phyloP scores from a whole-genome alignment of 2,888 invertebrate species.

The Calephelis perditalis region DNA sequence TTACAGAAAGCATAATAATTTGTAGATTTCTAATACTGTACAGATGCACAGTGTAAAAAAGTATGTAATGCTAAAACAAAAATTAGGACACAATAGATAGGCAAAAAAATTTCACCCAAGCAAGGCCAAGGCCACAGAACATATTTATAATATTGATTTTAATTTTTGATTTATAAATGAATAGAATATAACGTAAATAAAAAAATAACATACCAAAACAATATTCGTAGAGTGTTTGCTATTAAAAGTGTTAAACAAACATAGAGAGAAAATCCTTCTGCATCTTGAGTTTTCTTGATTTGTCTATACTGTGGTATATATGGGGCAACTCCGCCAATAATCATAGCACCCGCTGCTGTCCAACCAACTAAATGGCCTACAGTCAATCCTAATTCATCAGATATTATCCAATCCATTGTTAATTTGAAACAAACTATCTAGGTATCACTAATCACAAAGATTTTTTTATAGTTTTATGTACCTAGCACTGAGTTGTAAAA shows the following conservation, averaged over 20 bases:
- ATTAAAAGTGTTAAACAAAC: constrained; percentile 96
- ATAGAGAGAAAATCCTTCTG: constrained; percentile 97
- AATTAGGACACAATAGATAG: too few species aligned
- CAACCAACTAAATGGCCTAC: constrained; percentile 87
- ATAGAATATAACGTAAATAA: too few species aligned
- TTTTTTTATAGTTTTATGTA: neutral
- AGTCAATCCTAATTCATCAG: constrained; percentile 85
- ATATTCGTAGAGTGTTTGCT: constrained; percentile 97
- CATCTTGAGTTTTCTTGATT: constrained; percentile 93
- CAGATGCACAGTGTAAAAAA: too few species aligned
- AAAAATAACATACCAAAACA: constrained; percentile 92
- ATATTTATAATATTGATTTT: too few species aligned
- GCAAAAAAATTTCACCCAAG: too few species aligned
- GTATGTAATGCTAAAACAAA: too few species aligned
- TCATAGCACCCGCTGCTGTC: constrained; percentile 92
- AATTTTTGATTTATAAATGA: too few species aligned
- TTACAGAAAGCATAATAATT: neutral
- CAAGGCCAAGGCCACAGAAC: too few species aligned
- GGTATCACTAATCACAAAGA: constrained; percentile 8
- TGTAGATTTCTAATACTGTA: too few species aligned
- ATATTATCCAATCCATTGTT: constrained; percentile 87
- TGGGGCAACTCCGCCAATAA: constrained; percentile 96
- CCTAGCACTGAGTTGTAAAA: neutral
- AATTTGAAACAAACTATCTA: constrained; percentile 15
- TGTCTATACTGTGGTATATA: constrained; percentile 98